Evolutionary conservation across 2,888 invertebrate genomes (phyloP), one percentile per base, ranked within the genome.

Genomic region (Pheosia gnoma): DNA sequence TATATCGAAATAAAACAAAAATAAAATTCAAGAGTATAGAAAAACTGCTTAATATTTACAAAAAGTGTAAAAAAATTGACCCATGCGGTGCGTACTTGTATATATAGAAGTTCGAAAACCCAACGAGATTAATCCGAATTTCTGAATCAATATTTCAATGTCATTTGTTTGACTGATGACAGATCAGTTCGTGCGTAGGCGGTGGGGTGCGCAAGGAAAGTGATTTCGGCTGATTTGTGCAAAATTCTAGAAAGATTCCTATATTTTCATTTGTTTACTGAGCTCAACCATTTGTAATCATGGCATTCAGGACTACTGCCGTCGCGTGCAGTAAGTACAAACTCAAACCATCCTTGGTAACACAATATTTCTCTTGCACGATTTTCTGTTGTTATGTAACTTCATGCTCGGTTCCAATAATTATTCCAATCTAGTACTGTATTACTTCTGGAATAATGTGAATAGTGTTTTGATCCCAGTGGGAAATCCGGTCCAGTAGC

Each of bases 241-340:
- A 9, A 6, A 43, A 51, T 54, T 57, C 41, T 57, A 49, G 45
- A 59, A 37, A 43, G 41, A 39, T 45, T 10, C 13, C 4, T 5
- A n/a, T n/a, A n/a, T 9, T n/a, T 47, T 47, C 4, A 47, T 47
- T 43, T 25, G 25, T 25, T 47, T 8, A 51, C 25, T 25, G 51
- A 51, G 51, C 38, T 38, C 37, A 9, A 53, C n/a, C 37, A 66
- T 51, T 51, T 51, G 10, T 25, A 51, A 60, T 1, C 59, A 75
- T 83, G 83, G 89, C 89, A 69, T 84, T 93, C 63, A 85, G 93
- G 66, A 84, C 89, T 38, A 89, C 93, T 51, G 81, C 85, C 38
- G 86, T 88, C 49, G 82, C 82, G 58, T 72, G 83, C 49, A 86
- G 91, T 91, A 78, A 85, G 92, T 86, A 73, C 62, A 47, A 36